Base-by-base conservation (phyloP, 53 echinoderm and acorn worm species). In the Arbacia lixula region DNA sequence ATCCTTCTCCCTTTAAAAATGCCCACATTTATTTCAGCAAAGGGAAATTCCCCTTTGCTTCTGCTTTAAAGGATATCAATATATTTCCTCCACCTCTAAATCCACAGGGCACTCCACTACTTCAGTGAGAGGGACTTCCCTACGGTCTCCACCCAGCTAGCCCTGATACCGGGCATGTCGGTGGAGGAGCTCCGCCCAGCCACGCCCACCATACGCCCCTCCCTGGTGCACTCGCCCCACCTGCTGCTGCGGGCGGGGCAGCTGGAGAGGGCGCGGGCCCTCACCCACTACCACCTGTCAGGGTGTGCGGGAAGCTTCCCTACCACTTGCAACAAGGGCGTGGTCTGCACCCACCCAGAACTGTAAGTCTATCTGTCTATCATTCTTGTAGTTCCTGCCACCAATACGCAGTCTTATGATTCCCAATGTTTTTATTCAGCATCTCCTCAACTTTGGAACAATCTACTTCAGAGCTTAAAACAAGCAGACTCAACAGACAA, bases 111-210 rank as follows among this genome's bases (percentile, higher is more conserved):
- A 16, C 84, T 96, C 10, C 39, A 79, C 52, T 85, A 87, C 60
- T 94, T 94, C 72, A 87, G 92, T 36, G 88, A 94, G 38, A 60
- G 65, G 24, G 92, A 94, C 50, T 94, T 91, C 84, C 67, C 77
- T 26, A 12, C 66, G 25, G 92, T 92, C n/a, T 50, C 88, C 30
- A 54, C 72, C 68, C 94, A 96, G 20, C 72, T 96, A 50, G 86
- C 92, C 86, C 81, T 94, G 60, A 71, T 96, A 56, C 97, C 97
- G n/a, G 94, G 92, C 66, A 86, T 93, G 84, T 88, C 95, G 14
- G 58, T 83, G n/a, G 93, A 95, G 49, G 81, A 77, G 4, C 64
- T 73, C 16, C 72, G 79, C 37, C 71, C 87, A 3, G 68, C 73
- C 21, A 87, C 84, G 1, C 41, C 87, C 50, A 66, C 71, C 16